phyloP scores from a whole-genome alignment of 2,888 invertebrate genomes.

The Athalia circularis region DNA sequence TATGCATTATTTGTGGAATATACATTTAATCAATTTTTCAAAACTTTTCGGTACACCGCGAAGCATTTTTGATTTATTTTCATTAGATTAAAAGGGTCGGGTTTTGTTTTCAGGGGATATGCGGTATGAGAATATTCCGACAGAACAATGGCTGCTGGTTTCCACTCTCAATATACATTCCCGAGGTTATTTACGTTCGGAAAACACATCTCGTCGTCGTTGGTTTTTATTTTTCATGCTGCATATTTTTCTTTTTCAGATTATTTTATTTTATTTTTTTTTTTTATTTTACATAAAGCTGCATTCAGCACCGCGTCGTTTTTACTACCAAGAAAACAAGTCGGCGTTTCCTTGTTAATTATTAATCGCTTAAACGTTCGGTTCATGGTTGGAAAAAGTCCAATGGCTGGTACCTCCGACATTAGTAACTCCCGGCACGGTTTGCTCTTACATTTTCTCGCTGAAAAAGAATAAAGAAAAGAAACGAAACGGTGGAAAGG shows the following conservation, averaged over 20 bases:
- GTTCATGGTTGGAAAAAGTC: conserved; percentile 22
- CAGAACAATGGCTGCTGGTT: background rate
- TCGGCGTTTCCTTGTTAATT: conserved; percentile 22
- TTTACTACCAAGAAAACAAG: conserved; percentile 5
- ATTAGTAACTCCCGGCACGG: conserved; percentile 38
- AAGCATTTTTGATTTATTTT: background rate
- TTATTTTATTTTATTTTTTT: too few relatives aligned
- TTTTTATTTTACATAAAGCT: too few relatives aligned
- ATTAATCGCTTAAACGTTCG: conserved; percentile 38
- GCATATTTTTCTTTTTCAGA: too few relatives aligned
- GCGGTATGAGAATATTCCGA: background rate
- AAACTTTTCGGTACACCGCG: background rate
- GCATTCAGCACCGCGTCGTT: background rate
- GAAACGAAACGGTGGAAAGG: conserved; percentile 43
- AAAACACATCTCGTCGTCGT: conserved; percentile 18
- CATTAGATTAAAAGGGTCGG: conserved; percentile 5
- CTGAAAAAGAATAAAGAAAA: background rate
- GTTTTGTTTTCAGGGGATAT: background rate
- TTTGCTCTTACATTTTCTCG: conserved; percentile 33
- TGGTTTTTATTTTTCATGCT: conserved; percentile 9
- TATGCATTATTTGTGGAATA: background rate
- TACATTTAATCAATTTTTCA: background rate
- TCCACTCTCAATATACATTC: background rate
- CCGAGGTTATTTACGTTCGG: conserved; percentile 6
- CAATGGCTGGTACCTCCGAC: conserved; percentile 18